A percentile compares a stretch with the other conserved stretches of the same genome.
Evolutionary conservation across 2,113 vertebrate genomes (phyloP).

Genomic region (Calypte anna): DNA sequence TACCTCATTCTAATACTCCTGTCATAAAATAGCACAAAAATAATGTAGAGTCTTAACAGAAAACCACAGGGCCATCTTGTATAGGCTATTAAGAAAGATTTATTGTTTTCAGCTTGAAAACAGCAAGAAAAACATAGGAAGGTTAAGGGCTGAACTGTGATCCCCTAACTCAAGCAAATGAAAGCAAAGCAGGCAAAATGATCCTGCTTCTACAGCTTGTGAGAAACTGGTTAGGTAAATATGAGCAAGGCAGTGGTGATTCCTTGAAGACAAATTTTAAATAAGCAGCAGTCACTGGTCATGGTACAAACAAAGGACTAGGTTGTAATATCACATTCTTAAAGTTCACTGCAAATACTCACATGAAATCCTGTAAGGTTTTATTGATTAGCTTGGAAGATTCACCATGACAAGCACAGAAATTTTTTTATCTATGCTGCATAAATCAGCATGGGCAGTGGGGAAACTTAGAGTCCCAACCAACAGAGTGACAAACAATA

Average conservation of each 20-base stretch:
- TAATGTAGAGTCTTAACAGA: slow-evolving; percentile 17
- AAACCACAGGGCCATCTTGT: slow-evolving; percentile 2
- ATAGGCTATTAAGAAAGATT: background rate
- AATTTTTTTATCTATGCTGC: background rate
- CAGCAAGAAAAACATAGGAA: slow-evolving; percentile 15
- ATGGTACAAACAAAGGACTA: background rate
- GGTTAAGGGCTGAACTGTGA: background rate
- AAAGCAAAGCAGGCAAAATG: background rate
- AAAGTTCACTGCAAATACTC: background rate
- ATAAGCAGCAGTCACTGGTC: background rate
- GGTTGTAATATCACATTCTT: background rate
- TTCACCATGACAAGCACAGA: background rate
- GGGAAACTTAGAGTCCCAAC: background rate
- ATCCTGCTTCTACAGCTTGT: background rate
- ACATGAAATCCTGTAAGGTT: background rate
- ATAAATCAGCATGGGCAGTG: background rate
- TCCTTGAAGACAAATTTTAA: background rate
- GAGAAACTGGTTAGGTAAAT: background rate
- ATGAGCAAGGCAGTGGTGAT: background rate
- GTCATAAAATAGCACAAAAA: slow-evolving; percentile 43
- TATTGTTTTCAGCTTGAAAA: background rate
- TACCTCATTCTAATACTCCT: slow-evolving; percentile 21
- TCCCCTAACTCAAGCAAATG: background rate
- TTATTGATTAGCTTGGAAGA: background rate
- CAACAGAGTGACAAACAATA: background rate